A percentile compares a stretch with the other conserved stretches of the same genome.
Evolutionary conservation across 2,113 vertebrate genomes (phyloP).

Genomic region (Sphyrna mokarran): DNA sequence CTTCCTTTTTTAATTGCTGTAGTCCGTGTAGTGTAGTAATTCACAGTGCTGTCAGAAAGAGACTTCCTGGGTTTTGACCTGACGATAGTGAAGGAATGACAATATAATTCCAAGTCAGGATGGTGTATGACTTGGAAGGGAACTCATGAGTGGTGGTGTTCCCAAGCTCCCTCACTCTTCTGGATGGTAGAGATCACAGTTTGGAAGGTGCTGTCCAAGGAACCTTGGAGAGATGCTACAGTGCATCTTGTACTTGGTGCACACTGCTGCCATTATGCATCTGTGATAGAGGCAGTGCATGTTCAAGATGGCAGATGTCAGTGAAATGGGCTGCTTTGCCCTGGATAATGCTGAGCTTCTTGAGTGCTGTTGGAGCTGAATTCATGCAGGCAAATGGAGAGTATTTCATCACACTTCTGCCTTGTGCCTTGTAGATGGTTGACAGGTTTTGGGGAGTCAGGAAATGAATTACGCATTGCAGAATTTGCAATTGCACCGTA

Average conservation of each 20-base stretch:
- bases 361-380: neutral
- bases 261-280: too few relatives aligned
- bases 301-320: neutral
- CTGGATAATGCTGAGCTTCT: neutral
- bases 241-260: too few relatives aligned
- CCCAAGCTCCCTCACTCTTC: neutral
- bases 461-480: neutral
- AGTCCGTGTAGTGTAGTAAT: neutral
- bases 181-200: neutral
- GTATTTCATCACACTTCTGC: neutral
- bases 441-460: neutral
- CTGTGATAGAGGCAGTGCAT: neutral
- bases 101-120: neutral
- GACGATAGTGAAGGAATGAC: neutral
- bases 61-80: neutral
- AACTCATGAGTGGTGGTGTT: neutral
- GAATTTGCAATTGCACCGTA: neutral
- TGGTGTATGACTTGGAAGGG: neutral
- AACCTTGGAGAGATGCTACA: neutral
- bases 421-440: neutral
- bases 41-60: neutral
- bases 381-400: neutral
- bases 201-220: neutral
- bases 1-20: neutral
- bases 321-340: neutral